Evolutionary conservation across 2,888 invertebrate species (phyloP), one percentile per base, ranked within the genome.

Genomic region (Ecdyonurus torrentis): DNA sequence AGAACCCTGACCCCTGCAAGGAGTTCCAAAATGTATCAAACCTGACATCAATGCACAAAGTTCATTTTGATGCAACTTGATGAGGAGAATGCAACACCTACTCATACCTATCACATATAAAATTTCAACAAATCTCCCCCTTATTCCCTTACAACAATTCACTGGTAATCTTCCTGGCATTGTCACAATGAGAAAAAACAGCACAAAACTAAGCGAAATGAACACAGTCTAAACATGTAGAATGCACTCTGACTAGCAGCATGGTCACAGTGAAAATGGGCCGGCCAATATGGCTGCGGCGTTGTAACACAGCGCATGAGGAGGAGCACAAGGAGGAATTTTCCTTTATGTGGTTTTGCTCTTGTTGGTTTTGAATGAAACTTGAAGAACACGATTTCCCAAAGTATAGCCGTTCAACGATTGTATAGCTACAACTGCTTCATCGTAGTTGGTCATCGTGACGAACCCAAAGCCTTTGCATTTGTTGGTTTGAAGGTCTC

Each of bases 401-500:
- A 97, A 82, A 71, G 92, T 91, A 79, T 94, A 95, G 72, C 96
- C 96, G 77, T 97, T 96, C 73, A 97, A 82, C 68, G 92, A 92
- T 78, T 94, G 92, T 74, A 96, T 96, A 70, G 97, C 96, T 71
- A 93, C 90, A 67, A 94, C 87, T 65, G 96, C 93, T 78, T 97
- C 96, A 73, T 96, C 95, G 75, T 97, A 96, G 78, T 95, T 94
- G 74, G 94, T 94, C 96, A 97, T 97, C 68, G 95, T 95, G 70
- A 97, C 95, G 77, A 96, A 96, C 69, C 95, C 97, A 77, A 95
- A 97, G 67, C 97, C 97, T 81, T 95, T 96, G 81, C 96, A 96
- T 78, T 96, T 96, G 81, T 93, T 93, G 69, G 94, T 94, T 73
- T 91, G 88, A 71, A 91, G 85, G 81, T 96, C 95, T 72, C 93